Base-by-base conservation (phyloP, 2,797 vertebrate genomes). In the Melanotaenia maccullochi region DNA sequence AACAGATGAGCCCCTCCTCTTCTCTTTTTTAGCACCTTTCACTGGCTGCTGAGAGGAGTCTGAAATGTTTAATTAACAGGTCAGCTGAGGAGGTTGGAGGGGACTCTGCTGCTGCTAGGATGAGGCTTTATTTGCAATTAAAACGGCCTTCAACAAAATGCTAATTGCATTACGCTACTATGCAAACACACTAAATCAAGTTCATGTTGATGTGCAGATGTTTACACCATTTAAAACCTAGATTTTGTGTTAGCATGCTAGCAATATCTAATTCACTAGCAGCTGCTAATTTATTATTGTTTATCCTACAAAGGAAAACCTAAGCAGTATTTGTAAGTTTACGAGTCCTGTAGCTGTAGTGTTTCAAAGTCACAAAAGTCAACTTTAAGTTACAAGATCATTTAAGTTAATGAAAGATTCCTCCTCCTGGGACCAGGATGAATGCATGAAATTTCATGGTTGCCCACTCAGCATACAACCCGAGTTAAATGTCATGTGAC, bases 61-160 rank as follows among this genome's bases (percentile, higher is more conserved):
- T 18, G 68, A 76, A 74, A 78, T 85, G 75, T 87, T 88, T 84
- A 85, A 91, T 90, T 80, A 88, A 80, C 81, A 47, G 75, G 81
- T 85, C 73, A 76, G 38, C 76, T 82, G 68, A 18, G 36, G 83
- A 75, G 83, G 71, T 69, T 24, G 44, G 65, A 69, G 78, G 68
- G 33, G 71, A 20, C 13, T 33, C 74, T 52, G 68, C 35, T 30
- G 72, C 65, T 66, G 14, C 72, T 47, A 71, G 55, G 68, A 75
- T 13, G 33, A 49, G 58, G 42, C 69, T 66, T 49, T 54, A 57
- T 20, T 38, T 16, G 66, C 35, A 52, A 18, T 0, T 12, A 59
- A 33, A 55, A 24, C 8, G 12, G 35, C 71, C 68, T 60, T 71
- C 1, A 66, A 65, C 54, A 62, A 52, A 71, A 61, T 22, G 22